phyloP scores from a whole-genome alignment of 2,113 vertebrate species.

The Galbula dea region DNA sequence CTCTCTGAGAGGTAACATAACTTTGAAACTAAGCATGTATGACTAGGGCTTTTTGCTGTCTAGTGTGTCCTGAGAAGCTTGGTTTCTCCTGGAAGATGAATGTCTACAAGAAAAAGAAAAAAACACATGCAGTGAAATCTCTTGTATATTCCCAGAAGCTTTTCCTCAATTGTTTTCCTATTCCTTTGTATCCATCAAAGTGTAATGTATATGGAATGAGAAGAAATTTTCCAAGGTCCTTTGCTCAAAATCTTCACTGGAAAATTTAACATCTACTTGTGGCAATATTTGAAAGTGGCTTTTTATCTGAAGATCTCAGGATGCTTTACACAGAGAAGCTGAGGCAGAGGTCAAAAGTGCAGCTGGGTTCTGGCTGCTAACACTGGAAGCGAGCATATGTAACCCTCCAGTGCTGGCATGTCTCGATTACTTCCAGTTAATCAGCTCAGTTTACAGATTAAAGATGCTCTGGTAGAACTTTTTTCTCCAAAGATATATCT shows the following conservation, averaged over 20 bases:
- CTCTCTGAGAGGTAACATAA: conserved; percentile 53
- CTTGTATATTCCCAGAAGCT: conserved; percentile 5
- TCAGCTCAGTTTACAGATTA: background rate
- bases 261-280: background rate
- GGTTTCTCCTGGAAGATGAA: conserved; percentile 41
- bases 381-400: fast-evolving
- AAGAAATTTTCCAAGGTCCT: background rate
- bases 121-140: conserved; percentile 22
- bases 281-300: background rate
- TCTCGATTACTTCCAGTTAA: background rate
- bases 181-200: background rate
- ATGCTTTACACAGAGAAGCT: background rate
- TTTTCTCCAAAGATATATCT: background rate
- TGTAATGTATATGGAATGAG: background rate
- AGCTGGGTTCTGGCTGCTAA: background rate
- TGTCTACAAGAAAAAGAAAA: background rate
- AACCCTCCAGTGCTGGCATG: fast-evolving
- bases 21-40: conserved; percentile 74
- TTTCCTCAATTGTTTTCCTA: background rate
- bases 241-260: background rate
- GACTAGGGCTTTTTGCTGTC: conserved; percentile 63
- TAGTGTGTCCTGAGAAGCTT: background rate
- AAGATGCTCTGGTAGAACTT: background rate
- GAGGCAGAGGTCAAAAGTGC: conserved; percentile 28
- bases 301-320: background rate